phyloP scores from a whole-genome alignment of 2,888 invertebrate genomes.

The Drosophila pseudotalamancana region DNA sequence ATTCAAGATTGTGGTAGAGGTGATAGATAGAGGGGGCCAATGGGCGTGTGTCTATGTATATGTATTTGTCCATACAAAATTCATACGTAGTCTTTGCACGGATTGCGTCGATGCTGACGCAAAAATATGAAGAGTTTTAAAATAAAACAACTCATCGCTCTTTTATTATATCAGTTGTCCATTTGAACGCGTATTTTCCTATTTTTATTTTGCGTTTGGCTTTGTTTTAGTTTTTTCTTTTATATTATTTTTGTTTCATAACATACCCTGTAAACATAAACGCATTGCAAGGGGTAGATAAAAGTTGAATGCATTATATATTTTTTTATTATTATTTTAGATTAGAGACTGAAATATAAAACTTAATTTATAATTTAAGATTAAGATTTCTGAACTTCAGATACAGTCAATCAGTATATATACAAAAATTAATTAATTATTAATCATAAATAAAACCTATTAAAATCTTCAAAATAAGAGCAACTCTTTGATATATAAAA shows the following conservation, averaged over 20 bases:
- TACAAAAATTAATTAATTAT: too few species aligned
- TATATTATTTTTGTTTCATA: too few species aligned
- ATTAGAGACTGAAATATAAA: too few species aligned
- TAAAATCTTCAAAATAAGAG: too few species aligned
- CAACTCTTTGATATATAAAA: too few species aligned
- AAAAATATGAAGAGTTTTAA: constrained; percentile 66
- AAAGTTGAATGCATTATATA: background rate
- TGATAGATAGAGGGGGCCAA: constrained; percentile 23
- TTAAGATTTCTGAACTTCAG: too few species aligned
- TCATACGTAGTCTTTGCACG: constrained; percentile 36
- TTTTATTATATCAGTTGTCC: constrained; percentile 45
- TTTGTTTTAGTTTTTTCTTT: constrained; percentile 27
- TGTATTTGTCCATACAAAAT: constrained; percentile 25
- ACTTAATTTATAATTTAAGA: too few species aligned
- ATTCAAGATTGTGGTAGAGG: constrained; percentile 7
- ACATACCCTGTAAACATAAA: background rate
- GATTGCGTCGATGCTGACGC: constrained; percentile 67
- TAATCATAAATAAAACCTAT: too few species aligned
- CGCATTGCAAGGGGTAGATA: background rate
- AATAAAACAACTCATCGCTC: constrained; percentile 68
- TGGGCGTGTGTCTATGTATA: constrained; percentile 10
- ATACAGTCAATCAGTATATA: too few species aligned
- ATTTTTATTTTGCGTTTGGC: constrained; percentile 47
- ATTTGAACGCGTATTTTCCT: constrained; percentile 42
- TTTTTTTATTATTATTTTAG: background rate